Percentiles rank a stretch among this genome's conserved stretches.
These are phyloP conservation scores for Caenorhabditis doughertyi DNA, from an alignment of 2,888 invertebrate species.

Conservation along the genomic window DNA sequence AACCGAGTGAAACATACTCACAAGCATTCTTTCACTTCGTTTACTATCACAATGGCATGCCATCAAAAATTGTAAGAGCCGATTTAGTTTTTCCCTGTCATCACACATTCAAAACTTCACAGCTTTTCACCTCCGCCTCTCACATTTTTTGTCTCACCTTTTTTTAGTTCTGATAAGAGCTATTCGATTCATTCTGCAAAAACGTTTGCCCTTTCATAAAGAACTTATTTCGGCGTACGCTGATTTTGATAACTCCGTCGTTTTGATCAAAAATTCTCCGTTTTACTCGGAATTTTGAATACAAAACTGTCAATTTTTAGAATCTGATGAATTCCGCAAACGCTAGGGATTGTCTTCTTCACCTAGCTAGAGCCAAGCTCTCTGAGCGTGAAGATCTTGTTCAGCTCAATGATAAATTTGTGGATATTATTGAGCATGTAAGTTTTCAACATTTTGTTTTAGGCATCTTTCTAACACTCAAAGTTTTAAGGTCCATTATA, in stretches of 20 bases:
- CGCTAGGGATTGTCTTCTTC: constrained; percentile 45
- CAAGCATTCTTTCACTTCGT: constrained; percentile 51
- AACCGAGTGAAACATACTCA: constrained; percentile 52
- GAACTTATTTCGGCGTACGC: not conserved
- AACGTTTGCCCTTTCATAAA: constrained; percentile 9
- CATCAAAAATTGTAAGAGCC: constrained; percentile 37
- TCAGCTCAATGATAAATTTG: constrained; percentile 53
- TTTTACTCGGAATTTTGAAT: not conserved
- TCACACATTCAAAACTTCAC: constrained; percentile 14
- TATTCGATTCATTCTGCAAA: constrained; percentile 21
- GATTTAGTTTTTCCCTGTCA: constrained; percentile 37
- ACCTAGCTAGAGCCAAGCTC: constrained; percentile 27
- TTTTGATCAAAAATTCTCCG: not conserved
- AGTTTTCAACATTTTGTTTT: too few relatives aligned
- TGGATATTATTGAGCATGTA: constrained; percentile 60
- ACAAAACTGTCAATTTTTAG: constrained; percentile 11
- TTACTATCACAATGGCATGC: constrained; percentile 54
- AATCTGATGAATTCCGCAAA: constrained; percentile 45
- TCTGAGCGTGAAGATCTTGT: constrained; percentile 43
- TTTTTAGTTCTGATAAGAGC: constrained; percentile 26
- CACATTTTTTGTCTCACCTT: constrained; percentile 31
- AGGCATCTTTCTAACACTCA: not conserved
- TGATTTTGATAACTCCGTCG: not conserved
- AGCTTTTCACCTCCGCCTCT: constrained; percentile 42
- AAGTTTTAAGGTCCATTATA: constrained; percentile 45